A percentile compares a stretch with the other conserved stretches of the same genome.
These are phyloP conservation scores for Pituophis catenifer DNA, from an alignment of 2,113 vertebrate genomes.

Conservation along the genomic window DNA sequence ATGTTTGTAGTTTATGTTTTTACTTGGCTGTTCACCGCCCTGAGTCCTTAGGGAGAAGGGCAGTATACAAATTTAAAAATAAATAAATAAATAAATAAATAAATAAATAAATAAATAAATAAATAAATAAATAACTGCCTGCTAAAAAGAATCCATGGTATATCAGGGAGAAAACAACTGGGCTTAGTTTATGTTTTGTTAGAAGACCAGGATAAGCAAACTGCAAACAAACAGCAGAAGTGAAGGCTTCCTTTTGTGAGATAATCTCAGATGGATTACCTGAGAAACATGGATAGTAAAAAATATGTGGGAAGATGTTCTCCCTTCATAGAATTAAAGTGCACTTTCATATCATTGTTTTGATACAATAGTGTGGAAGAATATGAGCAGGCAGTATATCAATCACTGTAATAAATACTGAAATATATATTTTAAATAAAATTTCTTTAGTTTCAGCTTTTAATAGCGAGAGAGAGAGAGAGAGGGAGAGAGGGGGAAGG, in stretches of 20 bases:
- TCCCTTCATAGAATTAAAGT: not conserved
- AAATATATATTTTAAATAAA: not conserved
- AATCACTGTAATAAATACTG: not conserved
- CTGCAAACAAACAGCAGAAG: not conserved
- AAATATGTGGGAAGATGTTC: not conserved
- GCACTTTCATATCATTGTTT: not conserved
- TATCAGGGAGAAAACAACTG: not conserved
- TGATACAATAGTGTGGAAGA: not conserved
- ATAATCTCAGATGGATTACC: not conserved
- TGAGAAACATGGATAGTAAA: not conserved
- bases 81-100: too few relatives aligned
- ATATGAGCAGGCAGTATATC: not conserved
- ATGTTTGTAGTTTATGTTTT: too few relatives aligned
- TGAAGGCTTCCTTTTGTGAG: not conserved
- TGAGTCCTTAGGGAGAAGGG: too few relatives aligned
- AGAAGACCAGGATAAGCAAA: not conserved
- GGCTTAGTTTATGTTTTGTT: not conserved
- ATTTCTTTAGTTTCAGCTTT: not conserved
- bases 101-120: too few relatives aligned
- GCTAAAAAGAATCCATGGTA: not conserved
- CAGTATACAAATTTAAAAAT: too few relatives aligned
- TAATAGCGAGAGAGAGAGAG: not conserved
- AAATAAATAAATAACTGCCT: too few relatives aligned
- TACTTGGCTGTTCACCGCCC: too few relatives aligned
- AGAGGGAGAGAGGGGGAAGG: too few relatives aligned